These are phyloP conservation scores for Halcyon senegalensis DNA, from an alignment of 2,113 vertebrate genomes.

Conservation along the genomic window DNA sequence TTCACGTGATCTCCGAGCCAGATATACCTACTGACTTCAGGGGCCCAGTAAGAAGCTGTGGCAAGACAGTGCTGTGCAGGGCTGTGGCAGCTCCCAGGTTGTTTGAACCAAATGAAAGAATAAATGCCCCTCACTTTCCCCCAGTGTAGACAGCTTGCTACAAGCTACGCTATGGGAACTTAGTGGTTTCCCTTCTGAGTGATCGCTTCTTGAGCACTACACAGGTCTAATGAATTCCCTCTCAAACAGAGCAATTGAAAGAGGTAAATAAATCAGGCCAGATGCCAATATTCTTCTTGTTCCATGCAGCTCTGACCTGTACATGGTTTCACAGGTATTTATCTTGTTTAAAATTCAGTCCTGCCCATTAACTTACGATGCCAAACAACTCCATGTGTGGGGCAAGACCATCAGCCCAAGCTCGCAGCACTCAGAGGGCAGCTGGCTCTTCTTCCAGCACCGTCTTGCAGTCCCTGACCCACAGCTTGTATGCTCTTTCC, in stretches of 20 bases:
- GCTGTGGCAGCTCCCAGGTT: neutral
- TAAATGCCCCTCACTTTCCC: neutral
- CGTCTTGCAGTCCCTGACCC: slow-evolving; percentile 72
- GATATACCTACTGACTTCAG: neutral
- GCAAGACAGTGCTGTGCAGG: neutral
- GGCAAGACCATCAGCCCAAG: neutral
- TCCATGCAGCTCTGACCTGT: neutral
- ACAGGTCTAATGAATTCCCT: neutral
- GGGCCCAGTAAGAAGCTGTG: neutral
- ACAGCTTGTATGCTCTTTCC: slow-evolving; percentile 70
- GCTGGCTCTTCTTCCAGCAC: slow-evolving; percentile 3
- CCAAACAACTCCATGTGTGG: neutral
- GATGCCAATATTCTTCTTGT: neutral
- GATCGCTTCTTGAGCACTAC: neutral
- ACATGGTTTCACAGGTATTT: neutral
- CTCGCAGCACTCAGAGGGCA: neutral
- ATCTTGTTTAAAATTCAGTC: slow-evolving; percentile 22
- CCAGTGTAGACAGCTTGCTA: neutral
- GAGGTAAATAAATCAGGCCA: neutral
- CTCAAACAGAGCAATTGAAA: neutral
- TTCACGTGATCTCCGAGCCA: neutral
- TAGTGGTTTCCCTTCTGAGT: neutral
- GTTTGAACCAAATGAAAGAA: neutral
- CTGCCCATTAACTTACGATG: neutral
- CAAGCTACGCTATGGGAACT: neutral